These are phyloP conservation scores for Drosophila anomalata DNA, from an alignment of 2,888 invertebrate species.

Conservation along the genomic window DNA sequence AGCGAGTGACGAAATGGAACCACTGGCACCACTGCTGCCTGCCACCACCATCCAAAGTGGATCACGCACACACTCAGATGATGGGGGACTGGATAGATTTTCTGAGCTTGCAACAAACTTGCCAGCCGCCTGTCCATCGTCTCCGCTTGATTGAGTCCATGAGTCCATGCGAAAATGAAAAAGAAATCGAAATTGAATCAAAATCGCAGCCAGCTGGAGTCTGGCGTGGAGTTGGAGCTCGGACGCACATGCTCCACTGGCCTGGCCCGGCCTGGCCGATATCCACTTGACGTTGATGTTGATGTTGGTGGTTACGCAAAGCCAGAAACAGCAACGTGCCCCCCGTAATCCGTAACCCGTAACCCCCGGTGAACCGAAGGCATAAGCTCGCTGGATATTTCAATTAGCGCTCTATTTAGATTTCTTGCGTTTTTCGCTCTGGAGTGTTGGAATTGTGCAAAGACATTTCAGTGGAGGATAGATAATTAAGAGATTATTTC, in stretches of 20 bases:
- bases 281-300: conserved; percentile 39
- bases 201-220: conserved; percentile 35
- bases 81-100: conserved; percentile 33
- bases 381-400: conserved; percentile 57
- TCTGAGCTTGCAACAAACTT: conserved; percentile 51
- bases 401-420: conserved; percentile 63
- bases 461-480: not conserved
- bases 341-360: conserved; percentile 11
- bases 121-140: conserved; percentile 27
- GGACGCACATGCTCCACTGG: conserved; percentile 49
- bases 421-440: conserved; percentile 22
- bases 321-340: conserved; percentile 23
- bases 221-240: not conserved
- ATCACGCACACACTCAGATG: conserved; percentile 50
- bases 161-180: conserved; percentile 62
- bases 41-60: conserved; percentile 50
- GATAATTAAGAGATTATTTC: not conserved
- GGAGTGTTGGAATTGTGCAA: conserved; percentile 39
- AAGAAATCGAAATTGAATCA: conserved; percentile 57
- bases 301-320: conserved; percentile 66
- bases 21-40: conserved; percentile 18
- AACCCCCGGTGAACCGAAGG: conserved; percentile 32
- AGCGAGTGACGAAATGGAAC: conserved; percentile 70
- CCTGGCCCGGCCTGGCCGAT: conserved; percentile 26
- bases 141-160: conserved; percentile 75